Conservation (phyloP, 37 sponge, comb jelly and placozoan genomes). For the Bolinopsis microptera region DNA sequence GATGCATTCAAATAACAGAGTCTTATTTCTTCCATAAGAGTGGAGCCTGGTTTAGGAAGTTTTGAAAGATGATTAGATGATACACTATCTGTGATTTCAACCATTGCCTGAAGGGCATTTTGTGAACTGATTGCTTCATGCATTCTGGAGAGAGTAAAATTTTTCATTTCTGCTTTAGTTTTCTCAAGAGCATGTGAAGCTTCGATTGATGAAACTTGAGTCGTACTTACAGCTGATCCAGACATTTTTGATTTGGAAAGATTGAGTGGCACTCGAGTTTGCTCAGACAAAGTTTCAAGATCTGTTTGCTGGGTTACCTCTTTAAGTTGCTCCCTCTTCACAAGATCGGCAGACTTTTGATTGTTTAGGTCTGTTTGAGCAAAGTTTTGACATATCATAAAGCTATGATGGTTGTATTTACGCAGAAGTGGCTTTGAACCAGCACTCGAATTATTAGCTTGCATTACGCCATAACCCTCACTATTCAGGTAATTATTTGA, state of each 20-base stretch:
- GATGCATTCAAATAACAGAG: conserved; percentile 29
- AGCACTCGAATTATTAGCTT: not conserved
- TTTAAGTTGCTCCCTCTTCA: conserved; percentile 23
- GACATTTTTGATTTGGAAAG: not conserved
- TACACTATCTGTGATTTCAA: not conserved
- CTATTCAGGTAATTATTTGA: not conserved
- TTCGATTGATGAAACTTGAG: not conserved
- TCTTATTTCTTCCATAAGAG: not conserved
- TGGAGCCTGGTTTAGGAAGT: conserved; percentile 25
- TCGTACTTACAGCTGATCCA: not conserved
- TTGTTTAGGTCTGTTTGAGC: not conserved
- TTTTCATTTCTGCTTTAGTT: conserved; percentile 22
- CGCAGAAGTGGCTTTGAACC: conserved; percentile 35
- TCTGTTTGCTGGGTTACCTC: not conserved
- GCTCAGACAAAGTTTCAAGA: not conserved
- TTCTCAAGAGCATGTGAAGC: not conserved
- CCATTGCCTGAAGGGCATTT: not conserved
- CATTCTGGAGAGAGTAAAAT: not conserved
- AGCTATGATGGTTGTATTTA: conserved; percentile 58
- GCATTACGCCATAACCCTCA: conserved; percentile 53
- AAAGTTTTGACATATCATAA: conserved; percentile 61
- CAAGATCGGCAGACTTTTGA: not conserved
- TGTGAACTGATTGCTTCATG: not conserved
- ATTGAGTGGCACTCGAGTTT: not conserved
- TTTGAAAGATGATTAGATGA: not conserved